phyloP scores from a whole-genome alignment of 2,888 invertebrate genomes.

The Papilio demoleus region DNA sequence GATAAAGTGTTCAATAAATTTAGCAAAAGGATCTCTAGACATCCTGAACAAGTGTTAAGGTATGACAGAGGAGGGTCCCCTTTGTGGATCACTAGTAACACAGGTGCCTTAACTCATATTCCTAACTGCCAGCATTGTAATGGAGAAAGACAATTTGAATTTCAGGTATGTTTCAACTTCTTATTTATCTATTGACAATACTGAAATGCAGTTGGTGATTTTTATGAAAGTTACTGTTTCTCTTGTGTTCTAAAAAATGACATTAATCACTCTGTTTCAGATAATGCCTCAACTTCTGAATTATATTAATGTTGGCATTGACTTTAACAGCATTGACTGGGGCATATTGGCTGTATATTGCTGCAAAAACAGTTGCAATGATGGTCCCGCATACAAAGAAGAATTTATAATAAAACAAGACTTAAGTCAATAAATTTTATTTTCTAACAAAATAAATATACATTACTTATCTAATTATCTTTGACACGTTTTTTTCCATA shows the following conservation, averaged over 20 bases:
- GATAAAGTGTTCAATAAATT: slow-evolving; percentile 93
- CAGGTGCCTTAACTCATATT: slow-evolving; percentile 76
- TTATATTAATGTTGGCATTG: slow-evolving; percentile 85
- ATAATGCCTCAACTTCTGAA: slow-evolving; percentile 92
- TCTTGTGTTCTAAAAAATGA: background rate
- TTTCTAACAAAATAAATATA: slow-evolving; percentile 40
- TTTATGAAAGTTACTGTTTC: no score
- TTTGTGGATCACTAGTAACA: slow-evolving; percentile 91
- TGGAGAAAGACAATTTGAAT: slow-evolving; percentile 92
- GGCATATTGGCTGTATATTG: slow-evolving; percentile 94
- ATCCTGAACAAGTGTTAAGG: slow-evolving; percentile 92
- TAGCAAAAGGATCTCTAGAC: slow-evolving; percentile 85
- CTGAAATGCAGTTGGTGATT: no score
- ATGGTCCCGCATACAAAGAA: slow-evolving; percentile 86
- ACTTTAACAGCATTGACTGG: slow-evolving; percentile 91
- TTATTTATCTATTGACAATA: background rate
- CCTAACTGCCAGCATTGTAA: slow-evolving; percentile 91
- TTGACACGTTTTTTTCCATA: slow-evolving; percentile 69
- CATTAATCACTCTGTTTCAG: slow-evolving; percentile 67
- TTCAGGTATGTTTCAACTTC: slow-evolving; percentile 85
- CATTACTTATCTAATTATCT: slow-evolving; percentile 43
- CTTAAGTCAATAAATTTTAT: slow-evolving; percentile 69
- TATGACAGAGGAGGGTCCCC: slow-evolving; percentile 91
- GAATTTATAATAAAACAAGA: slow-evolving; percentile 96
- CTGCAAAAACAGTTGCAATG: slow-evolving; percentile 90